Evolutionary conservation across 2,113 vertebrate genomes (phyloP), one percentile per base, ranked within the genome.

Genomic region (Pelvicachromis taeniatus): DNA sequence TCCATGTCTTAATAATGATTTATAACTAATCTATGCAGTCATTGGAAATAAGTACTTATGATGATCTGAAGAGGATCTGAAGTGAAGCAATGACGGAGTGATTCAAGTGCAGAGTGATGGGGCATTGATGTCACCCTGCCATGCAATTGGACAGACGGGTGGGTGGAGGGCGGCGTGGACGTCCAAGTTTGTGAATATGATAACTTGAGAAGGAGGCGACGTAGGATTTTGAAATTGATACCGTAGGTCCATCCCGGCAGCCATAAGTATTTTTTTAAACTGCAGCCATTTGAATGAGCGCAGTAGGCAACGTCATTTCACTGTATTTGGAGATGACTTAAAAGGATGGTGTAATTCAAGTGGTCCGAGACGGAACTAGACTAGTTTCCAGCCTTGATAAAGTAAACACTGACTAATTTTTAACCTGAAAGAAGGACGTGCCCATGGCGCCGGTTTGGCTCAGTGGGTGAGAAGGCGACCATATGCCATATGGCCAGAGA

Each of bases 271-370:
- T 29, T 29, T 73, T 31, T 50, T 29, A 75, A 31, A 31, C 17
- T 75, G 68, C 42, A 48, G 68, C 40, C 40, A 70, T 70, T 70
- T 48, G 48, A 70, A 73, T 48, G 16, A 17, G 42, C 42, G 50
- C 68, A 73, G 42, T 3, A 12, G 68, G 10, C 3, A 75, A 75
- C 1, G 16, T 6, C 5, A 50, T 75, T 75, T 52, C 52, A n/a
- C 16, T 75, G 45, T 17, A 12, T 50, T 31, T 9, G 70, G 26
- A 75, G 45, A 52, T 52, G 4, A 75, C 10, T 31, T 26, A 31
- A 75, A 31, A 23, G 48, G 2, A 2, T 29, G 40, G 26, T 2
- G 1, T 52, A 31, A 33, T 31, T 75, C 26, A n/a, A 52, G 17
- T 50, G 42, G 42, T 73, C 26, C 50, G 9, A 75, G 68, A 31